phyloP scores from a whole-genome alignment of 2,888 invertebrate genomes.

The Lepeophtheirus nordmannii region DNA sequence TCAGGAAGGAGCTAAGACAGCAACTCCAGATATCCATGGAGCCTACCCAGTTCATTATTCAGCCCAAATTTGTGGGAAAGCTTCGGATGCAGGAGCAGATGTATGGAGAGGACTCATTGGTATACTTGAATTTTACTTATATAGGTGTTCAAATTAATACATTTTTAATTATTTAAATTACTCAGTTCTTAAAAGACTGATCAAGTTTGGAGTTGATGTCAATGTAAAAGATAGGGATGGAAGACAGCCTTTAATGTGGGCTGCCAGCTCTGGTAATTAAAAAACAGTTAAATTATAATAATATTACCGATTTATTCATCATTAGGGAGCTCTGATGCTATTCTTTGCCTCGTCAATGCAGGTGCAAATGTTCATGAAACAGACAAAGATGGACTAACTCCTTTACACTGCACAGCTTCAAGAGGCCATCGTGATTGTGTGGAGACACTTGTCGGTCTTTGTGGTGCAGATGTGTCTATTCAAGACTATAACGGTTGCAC shows the following conservation, averaged over 20 bases:
- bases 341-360: conserved; percentile 68
- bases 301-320: not conserved
- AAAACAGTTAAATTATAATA: not conserved
- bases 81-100: conserved; percentile 46
- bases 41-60: conserved; percentile 93
- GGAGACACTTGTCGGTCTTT: conserved; percentile 68
- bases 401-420: conserved; percentile 90
- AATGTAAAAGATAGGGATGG: conserved; percentile 77
- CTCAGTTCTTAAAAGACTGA: conserved; percentile 5
- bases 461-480: conserved; percentile 73
- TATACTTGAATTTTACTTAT: conserved; percentile 12
- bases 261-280: conserved; percentile 66
- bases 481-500: conserved; percentile 89
- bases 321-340: conserved; percentile 68
- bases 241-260: conserved; percentile 87
- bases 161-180: not conserved
- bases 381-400: conserved; percentile 85
- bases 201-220: conserved; percentile 14
- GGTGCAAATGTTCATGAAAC: conserved; percentile 64
- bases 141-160: not conserved
- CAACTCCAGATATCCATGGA: conserved; percentile 78
- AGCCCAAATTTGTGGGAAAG: conserved; percentile 85
- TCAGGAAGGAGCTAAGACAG: conserved; percentile 65
- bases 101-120: conserved; percentile 36
- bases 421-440: conserved; percentile 83